A percentile compares a stretch with the other conserved stretches of the same genome.
These are phyloP conservation scores for Berghia stephanieae DNA, from an alignment of 1,140 invertebrate species.

Conservation along the genomic window DNA sequence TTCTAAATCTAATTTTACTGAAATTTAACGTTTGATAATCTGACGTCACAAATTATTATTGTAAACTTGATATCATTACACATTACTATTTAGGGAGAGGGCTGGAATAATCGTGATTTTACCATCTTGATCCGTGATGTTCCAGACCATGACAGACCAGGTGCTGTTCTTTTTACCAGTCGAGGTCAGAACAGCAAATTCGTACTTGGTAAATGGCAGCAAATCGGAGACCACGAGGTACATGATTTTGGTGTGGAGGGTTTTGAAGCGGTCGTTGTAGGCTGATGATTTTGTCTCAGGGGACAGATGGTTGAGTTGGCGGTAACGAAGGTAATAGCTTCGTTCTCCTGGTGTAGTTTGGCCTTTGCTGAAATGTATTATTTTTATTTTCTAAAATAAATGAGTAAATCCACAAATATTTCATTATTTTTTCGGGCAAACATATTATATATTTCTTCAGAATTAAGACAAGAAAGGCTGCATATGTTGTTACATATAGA, in stretches of 20 bases:
- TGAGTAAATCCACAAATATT: slow-evolving; percentile 9
- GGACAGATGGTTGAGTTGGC: slow-evolving; percentile 30
- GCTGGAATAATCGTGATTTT: too few relatives aligned
- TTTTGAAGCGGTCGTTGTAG: slow-evolving; percentile 19
- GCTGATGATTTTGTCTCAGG: not conserved
- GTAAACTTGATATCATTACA: too few relatives aligned
- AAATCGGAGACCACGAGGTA: not conserved
- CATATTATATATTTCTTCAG: not conserved
- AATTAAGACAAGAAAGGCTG: too few relatives aligned
- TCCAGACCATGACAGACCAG: slow-evolving; percentile 28
- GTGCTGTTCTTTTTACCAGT: slow-evolving; percentile 17
- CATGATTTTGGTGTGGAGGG: not conserved
- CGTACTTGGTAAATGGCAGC: slow-evolving; percentile 27
- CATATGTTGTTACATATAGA: too few relatives aligned
- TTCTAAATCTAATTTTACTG: too few relatives aligned
- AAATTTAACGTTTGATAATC: too few relatives aligned
- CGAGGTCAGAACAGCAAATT: slow-evolving; percentile 34
- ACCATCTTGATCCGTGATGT: slow-evolving; percentile 15
- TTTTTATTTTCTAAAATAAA: too few relatives aligned
- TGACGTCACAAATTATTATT: too few relatives aligned
- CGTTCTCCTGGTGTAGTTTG: not conserved
- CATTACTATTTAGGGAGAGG: too few relatives aligned
- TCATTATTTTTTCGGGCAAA: not conserved
- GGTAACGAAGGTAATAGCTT: slow-evolving; percentile 30
- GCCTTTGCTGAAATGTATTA: not conserved